Evolutionary conservation across 2,113 vertebrate species (phyloP).

Genomic region (Leptobrachium leishanense): DNA sequence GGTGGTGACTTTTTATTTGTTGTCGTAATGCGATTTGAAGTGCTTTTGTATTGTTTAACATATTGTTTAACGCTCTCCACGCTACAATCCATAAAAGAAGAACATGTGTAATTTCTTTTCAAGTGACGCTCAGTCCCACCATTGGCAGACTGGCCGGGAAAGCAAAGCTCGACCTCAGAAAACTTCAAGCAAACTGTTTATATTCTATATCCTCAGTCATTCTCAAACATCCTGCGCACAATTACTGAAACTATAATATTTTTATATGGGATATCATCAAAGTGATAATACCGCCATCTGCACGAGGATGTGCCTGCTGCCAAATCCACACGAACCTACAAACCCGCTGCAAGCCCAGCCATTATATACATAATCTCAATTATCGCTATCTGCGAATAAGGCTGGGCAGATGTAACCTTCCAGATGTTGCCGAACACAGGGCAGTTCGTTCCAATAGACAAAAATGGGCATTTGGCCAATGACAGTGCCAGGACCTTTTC

Average conservation of each 20-base stretch:
- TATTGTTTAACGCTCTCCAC: no score
- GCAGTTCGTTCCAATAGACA: neutral
- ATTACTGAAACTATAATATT: slow-evolving; percentile 1
- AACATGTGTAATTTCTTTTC: no score
- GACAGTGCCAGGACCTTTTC: no score
- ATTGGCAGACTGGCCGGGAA: no score
- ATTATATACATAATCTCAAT: neutral
- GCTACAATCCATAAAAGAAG: no score
- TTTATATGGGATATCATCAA: neutral
- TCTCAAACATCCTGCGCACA: neutral
- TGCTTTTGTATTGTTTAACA: no score
- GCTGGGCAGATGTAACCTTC: neutral
- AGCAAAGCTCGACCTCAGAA: no score
- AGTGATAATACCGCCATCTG: neutral
- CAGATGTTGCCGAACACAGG: neutral
- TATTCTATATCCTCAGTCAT: neutral
- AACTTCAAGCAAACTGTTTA: neutral
- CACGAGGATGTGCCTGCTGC: neutral
- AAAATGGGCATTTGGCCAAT: neutral
- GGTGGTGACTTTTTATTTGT: no score
- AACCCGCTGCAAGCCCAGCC: neutral
- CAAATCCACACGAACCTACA: neutral
- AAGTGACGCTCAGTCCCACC: no score
- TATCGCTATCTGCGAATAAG: neutral
- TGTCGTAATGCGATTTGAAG: no score